These are phyloP conservation scores for Mycteria americana DNA, from an alignment of 2,797 vertebrate genomes.

Conservation along the genomic window DNA sequence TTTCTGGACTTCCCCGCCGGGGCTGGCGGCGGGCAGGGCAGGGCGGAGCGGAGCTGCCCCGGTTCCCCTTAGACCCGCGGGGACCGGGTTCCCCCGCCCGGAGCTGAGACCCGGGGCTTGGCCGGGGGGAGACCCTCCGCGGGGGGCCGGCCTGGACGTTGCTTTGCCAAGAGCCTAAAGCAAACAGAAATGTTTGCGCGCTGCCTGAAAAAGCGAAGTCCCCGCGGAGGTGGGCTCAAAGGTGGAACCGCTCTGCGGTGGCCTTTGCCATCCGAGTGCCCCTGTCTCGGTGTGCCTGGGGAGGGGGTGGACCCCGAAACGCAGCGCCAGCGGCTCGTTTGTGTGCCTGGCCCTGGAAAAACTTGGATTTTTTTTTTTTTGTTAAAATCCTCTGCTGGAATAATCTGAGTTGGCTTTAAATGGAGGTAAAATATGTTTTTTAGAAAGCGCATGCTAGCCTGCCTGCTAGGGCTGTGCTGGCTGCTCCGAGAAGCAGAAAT, in stretches of 20 bases:
- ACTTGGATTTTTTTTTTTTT: too few relatives aligned
- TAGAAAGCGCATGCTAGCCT: accelerated
- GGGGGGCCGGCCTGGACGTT: background rate
- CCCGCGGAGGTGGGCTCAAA: background rate
- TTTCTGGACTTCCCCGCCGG: background rate
- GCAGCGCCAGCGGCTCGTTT: background rate
- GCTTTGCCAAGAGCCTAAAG: background rate
- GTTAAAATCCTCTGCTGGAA: background rate
- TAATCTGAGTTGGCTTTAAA: background rate
- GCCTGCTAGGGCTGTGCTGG: background rate
- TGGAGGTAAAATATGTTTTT: background rate
- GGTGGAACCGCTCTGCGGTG: background rate
- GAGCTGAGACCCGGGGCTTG: background rate
- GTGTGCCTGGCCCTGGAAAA: background rate
- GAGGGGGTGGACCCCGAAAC: accelerated
- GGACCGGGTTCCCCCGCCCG: background rate
- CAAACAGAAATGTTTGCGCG: background rate
- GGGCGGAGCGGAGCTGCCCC: background rate
- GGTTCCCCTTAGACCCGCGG: background rate
- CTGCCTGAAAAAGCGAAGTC: background rate
- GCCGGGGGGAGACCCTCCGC: background rate
- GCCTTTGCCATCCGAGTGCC: accelerated
- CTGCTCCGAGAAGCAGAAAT: background rate
- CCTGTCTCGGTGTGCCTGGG: too few relatives aligned
- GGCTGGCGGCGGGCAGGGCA: background rate